A percentile compares a stretch with the other conserved stretches of the same genome.
These are phyloP conservation scores for Nemoura dubitans DNA, from an alignment of 2,888 invertebrate species.

Conservation along the genomic window DNA sequence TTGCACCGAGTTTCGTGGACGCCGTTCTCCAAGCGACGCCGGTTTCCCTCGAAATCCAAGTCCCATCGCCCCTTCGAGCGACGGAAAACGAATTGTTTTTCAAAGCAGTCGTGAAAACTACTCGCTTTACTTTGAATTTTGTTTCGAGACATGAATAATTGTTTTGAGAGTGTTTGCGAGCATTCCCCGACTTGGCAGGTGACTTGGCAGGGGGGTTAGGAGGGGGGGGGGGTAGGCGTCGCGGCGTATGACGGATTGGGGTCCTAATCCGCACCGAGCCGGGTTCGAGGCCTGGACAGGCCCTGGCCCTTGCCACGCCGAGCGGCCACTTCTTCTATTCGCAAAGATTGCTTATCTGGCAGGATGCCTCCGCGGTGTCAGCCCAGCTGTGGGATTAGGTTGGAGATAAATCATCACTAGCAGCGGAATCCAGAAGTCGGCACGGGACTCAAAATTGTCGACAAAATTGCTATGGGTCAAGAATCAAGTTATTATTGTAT, in stretches of 20 bases:
- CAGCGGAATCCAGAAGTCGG: conserved; percentile 5
- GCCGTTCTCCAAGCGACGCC: no score
- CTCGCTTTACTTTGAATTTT: not conserved
- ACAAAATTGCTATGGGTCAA: not conserved
- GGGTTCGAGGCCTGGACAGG: not conserved
- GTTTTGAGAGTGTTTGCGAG: not conserved
- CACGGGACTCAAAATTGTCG: not conserved
- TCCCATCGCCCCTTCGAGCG: not conserved
- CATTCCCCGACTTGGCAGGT: not conserved
- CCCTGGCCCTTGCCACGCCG: not conserved
- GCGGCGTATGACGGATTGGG: not conserved
- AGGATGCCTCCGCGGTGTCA: conserved; percentile 14
- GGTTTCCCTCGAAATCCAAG: no score
- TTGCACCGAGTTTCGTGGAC: no score
- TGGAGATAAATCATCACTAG: conserved; percentile 19
- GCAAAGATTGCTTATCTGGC: conserved; percentile 21
- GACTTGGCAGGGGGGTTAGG: not conserved
- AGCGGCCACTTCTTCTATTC: conserved; percentile 8
- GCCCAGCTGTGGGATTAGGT: conserved; percentile 16
- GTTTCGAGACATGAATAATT: not conserved
- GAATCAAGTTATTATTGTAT: not conserved
- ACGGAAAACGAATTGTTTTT: not conserved
- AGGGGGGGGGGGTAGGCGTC: not conserved
- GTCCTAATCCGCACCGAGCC: not conserved
- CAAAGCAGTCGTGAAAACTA: not conserved